Base-by-base conservation (phyloP, 2,797 vertebrate species). In the Chrosomus eos region DNA sequence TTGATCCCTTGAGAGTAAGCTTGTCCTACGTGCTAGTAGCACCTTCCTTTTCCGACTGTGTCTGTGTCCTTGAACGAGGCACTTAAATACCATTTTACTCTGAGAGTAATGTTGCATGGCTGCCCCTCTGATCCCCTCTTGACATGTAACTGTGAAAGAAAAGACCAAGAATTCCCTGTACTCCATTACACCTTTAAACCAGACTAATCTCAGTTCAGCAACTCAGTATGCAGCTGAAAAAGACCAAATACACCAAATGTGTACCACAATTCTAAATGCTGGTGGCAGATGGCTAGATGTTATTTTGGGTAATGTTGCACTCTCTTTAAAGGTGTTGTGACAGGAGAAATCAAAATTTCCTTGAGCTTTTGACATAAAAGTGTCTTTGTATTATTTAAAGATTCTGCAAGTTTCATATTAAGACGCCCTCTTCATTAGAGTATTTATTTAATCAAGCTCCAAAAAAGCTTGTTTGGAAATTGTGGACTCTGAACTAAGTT, bases 1-100 rank as follows among this genome's bases (percentile, higher is more conserved):
- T 72, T 78, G 67, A 84, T 84, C 83, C 67, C 40, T 72, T 64
- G 36, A 38, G 53, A 79, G 51, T 51, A 64, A 38, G 67, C 75
- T 71, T 78, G 82, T 70, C 28, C 5, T 6, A 64, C 31, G 23
- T 58, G 51, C 48, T 45, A 48, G 66, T 28, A 60, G 66, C 23
- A 60, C 28, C 75, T 72, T 79, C 67, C 55, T 79, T 43, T 70
- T 51, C 38, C 6, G 2, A 70, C 51, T 62, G 36, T 36, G 8
- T 78, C 38, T 79, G 38, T 79, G 75, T 79, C 83, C 83, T 84
- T 84, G 83, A 64, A 72, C 23, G 5, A 79, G 67, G 40, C 64
- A 58, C n/a, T 70, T 84, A 58, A 77, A 83, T 77, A 51, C 75
- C 74, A 84, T 84, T 78, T 84, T 78, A 75, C 75, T 58, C 51